phyloP scores from a whole-genome alignment of 2,797 vertebrate species.

The Choloepus didactylus region DNA sequence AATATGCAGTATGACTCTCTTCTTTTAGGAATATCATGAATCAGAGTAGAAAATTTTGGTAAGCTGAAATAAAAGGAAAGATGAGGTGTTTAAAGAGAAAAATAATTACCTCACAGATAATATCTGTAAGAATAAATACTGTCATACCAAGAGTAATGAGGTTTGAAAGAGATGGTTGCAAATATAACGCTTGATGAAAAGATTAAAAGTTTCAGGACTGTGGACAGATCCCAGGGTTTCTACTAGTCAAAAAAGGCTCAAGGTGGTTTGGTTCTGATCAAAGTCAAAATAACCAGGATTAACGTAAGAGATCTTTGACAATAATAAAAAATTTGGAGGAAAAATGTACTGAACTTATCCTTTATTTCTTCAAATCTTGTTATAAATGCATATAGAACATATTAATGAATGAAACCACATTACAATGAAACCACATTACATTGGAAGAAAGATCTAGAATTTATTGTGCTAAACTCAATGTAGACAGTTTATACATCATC shows the following conservation, averaged over 20 bases:
- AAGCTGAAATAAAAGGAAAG: slow-evolving; percentile 3
- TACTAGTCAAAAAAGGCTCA: background rate
- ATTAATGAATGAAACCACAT: slow-evolving; percentile 7
- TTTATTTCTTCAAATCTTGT: slow-evolving; percentile 52
- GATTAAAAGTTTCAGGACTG: slow-evolving; percentile 45
- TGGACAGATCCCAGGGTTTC: background rate
- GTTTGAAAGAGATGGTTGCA: background rate
- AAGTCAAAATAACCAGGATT: slow-evolving; percentile 43
- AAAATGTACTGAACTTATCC: background rate
- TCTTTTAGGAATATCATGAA: slow-evolving; percentile 40
- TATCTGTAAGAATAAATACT: slow-evolving; percentile 21
- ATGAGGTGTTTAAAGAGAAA: background rate
- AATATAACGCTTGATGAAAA: background rate
- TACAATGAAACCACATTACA: background rate
- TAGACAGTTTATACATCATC: background rate
- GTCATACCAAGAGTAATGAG: background rate
- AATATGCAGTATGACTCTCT: background rate
- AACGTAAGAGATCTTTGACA: background rate
- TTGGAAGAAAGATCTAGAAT: background rate
- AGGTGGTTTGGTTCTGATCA: background rate
- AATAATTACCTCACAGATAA: background rate
- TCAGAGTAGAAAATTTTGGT: slow-evolving; percentile 38
- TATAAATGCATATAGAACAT: slow-evolving; percentile 25
- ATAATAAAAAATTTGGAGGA: slow-evolving; percentile 6
- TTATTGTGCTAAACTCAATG: background rate